Evolutionary conservation across 2,888 invertebrate genomes (phyloP).

Genomic region (Isoperla grammatica): DNA sequence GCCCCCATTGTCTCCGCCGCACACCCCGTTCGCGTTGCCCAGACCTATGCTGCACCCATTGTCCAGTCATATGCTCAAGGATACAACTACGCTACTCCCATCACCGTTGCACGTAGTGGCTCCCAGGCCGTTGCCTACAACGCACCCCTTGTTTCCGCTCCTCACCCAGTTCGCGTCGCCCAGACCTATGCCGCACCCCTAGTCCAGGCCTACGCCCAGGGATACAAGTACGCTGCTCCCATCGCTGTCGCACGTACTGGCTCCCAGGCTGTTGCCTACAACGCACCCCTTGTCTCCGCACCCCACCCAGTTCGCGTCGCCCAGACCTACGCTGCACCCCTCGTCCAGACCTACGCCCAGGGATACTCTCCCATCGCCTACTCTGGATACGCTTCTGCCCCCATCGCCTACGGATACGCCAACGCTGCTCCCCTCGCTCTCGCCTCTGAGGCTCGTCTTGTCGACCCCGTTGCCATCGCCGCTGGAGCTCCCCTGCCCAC

Average conservation of each 20-base stretch:
- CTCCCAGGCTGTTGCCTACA: constrained; percentile 17
- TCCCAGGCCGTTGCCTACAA: constrained; percentile 18
- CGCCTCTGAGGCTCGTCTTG: constrained; percentile 36
- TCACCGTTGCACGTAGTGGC: constrained; percentile 16
- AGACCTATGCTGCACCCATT: constrained; percentile 1
- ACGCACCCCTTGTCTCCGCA: constrained; percentile 14
- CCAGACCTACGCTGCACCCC: constrained; percentile 2
- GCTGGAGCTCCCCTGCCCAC: constrained; percentile 37
- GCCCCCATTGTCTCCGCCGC: constrained; percentile 13
- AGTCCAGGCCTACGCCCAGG: neutral
- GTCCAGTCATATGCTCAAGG: neutral
- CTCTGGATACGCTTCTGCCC: constrained; percentile 37
- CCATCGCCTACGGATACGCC: constrained; percentile 42
- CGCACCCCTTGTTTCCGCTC: constrained; percentile 11
- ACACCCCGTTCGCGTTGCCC: neutral
- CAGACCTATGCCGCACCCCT: constrained; percentile 3
- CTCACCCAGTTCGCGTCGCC: neutral
- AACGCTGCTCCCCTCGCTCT: constrained; percentile 50
- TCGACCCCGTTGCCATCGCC: constrained; percentile 45
- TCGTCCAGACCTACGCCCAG: neutral
- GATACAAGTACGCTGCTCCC: constrained; percentile 15
- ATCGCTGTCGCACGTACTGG: constrained; percentile 19
- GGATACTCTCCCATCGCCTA: constrained; percentile 13
- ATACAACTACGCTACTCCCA: constrained; percentile 16
- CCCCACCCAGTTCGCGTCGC: neutral